These are phyloP conservation scores for Oscheius onirici DNA, from an alignment of 2,888 invertebrate genomes.

Conservation along the genomic window DNA sequence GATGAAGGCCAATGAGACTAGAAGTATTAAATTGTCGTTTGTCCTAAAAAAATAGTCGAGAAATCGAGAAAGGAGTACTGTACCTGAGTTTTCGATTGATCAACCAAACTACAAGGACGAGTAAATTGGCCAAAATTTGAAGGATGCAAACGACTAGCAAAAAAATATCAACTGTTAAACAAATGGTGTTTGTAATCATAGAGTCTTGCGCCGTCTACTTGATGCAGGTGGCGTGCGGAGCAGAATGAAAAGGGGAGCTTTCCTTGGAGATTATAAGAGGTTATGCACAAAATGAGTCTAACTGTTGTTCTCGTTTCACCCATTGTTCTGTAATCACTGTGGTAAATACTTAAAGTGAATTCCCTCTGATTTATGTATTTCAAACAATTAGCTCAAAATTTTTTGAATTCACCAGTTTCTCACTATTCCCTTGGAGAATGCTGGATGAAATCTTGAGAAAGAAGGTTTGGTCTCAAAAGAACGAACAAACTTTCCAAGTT, in stretches of 20 bases:
- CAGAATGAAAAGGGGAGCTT: not conserved
- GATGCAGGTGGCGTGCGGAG: not conserved
- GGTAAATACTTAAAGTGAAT: no score
- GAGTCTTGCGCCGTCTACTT: not conserved
- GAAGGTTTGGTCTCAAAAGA: no score
- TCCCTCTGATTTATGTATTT: no score
- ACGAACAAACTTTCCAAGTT: no score
- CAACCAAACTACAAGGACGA: conserved; percentile 40
- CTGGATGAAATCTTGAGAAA: no score
- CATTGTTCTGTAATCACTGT: no score
- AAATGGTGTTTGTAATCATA: conserved; percentile 31
- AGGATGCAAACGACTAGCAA: conserved; percentile 27
- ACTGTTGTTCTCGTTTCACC: no score
- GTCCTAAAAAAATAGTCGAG: conserved; percentile 21
- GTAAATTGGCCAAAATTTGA: conserved; percentile 41
- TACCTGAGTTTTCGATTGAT: conserved; percentile 16
- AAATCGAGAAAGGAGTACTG: not conserved
- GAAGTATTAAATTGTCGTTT: conserved; percentile 42
- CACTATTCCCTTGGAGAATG: no score
- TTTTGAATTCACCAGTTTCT: no score
- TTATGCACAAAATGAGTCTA: not conserved
- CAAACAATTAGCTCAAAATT: no score
- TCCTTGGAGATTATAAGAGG: not conserved
- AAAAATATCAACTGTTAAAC: conserved; percentile 30
- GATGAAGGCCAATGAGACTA: conserved; percentile 43